phyloP scores from a whole-genome alignment of 2,888 invertebrate species.

The Stictocephala bisonia region DNA sequence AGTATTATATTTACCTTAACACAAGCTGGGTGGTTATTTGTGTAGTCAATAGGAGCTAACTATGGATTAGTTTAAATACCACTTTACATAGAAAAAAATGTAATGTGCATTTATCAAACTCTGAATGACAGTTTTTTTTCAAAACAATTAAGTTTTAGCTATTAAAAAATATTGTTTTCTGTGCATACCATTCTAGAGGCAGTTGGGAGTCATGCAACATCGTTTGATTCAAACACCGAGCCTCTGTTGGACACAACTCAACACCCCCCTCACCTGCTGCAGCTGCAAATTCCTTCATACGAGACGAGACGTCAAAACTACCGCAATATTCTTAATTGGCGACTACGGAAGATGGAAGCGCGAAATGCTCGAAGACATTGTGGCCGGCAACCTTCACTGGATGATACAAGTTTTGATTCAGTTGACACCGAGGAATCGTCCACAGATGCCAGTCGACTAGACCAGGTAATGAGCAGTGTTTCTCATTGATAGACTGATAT shows the following conservation, averaged over 20 bases:
- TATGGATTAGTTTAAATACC: too few species aligned
- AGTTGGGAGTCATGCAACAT: slow-evolving; percentile 61
- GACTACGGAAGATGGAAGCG: slow-evolving; percentile 58
- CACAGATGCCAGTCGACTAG: slow-evolving; percentile 65
- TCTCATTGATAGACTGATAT: too few species aligned
- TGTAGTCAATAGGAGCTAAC: too few species aligned
- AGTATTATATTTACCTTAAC: too few species aligned
- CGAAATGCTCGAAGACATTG: slow-evolving; percentile 31
- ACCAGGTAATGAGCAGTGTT: too few species aligned
- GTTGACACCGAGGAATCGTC: slow-evolving; percentile 65
- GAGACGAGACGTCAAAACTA: slow-evolving; percentile 65
- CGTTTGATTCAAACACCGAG: slow-evolving; percentile 64
- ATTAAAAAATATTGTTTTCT: too few species aligned
- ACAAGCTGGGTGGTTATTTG: too few species aligned
- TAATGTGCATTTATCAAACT: too few species aligned
- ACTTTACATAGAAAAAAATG: too few species aligned
- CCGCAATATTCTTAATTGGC: slow-evolving; percentile 63
- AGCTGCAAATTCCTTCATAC: slow-evolving; percentile 63
- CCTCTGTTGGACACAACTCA: slow-evolving; percentile 51
- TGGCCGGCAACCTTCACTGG: slow-evolving; percentile 56
- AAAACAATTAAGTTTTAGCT: too few species aligned
- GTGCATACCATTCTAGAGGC: too few species aligned
- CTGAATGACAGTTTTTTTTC: too few species aligned
- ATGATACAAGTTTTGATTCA: slow-evolving; percentile 67
- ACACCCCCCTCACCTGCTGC: slow-evolving; percentile 56